Conservation (phyloP, 2,797 vertebrate genomes). For the Amblyopsis hoosieri region DNA sequence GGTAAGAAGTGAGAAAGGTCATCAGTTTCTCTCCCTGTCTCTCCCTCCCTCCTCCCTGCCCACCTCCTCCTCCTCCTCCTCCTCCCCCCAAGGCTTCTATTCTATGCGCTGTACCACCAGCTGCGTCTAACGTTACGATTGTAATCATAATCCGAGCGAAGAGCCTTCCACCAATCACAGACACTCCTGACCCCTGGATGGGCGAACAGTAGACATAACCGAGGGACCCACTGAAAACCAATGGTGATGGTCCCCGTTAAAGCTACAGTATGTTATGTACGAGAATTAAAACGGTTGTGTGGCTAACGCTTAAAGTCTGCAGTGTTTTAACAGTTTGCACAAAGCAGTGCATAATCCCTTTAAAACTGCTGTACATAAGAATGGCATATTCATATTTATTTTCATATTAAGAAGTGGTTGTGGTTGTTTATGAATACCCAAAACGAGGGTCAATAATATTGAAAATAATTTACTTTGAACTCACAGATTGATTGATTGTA, state of each 20-base stretch:
- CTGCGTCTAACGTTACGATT: no score
- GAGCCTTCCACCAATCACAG: conserved; percentile 7
- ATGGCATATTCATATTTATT: no score
- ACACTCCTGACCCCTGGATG: no score
- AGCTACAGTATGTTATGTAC: conserved; percentile 26
- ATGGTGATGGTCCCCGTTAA: conserved; percentile 36
- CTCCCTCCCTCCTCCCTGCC: neutral
- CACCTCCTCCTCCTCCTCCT: neutral
- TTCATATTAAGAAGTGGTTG: no score
- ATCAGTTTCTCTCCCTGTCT: conserved; percentile 41
- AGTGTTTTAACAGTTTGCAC: no score
- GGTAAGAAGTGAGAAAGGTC: conserved; percentile 51
- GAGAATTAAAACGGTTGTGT: neutral
- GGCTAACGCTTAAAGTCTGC: neutral
- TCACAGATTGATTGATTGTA: no score
- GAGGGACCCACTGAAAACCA: neutral
- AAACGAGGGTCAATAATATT: no score
- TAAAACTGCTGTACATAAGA: no score
- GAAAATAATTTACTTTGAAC: no score
- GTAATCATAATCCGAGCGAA: conserved; percentile 53
- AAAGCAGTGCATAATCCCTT: no score
- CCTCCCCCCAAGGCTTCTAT: neutral
- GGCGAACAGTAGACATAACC: no score
- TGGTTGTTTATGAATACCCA: no score
- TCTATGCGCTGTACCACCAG: neutral